Percentiles rank a stretch among this genome's conserved stretches.
These are phyloP conservation scores for Canis aureus DNA, from an alignment of 2,113 vertebrate species.

Conservation along the genomic window DNA sequence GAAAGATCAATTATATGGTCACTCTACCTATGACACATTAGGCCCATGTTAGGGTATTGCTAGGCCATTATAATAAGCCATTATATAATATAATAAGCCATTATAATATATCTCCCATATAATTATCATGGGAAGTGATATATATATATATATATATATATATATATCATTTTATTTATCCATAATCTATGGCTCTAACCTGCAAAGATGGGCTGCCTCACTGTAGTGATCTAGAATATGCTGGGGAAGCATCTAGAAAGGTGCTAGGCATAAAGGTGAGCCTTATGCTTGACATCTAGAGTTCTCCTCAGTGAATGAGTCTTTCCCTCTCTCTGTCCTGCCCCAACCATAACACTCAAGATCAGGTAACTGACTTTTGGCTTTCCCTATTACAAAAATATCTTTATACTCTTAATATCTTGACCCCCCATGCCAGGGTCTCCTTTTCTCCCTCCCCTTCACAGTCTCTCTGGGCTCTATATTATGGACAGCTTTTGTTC, in stretches of 20 bases:
- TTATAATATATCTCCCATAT: not conserved
- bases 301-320: not conserved
- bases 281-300: too few relatives aligned
- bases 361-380: not conserved
- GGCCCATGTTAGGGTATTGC: not conserved
- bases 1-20: not conserved
- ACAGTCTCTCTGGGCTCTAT: not conserved
- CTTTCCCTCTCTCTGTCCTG: not conserved
- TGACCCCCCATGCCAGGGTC: not conserved
- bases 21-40: not conserved
- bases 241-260: not conserved
- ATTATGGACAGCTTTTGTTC: not conserved
- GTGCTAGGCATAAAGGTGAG: accelerated
- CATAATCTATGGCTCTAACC: not conserved
- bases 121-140: not conserved
- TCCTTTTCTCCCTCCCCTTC: not conserved
- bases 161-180: not conserved
- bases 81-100: not conserved
- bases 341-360: too few relatives aligned
- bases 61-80: not conserved
- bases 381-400: not conserved
- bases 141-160: too few relatives aligned
- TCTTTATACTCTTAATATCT: not conserved
- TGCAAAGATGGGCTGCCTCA: not conserved
- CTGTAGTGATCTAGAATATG: not conserved